Conservation (phyloP, 2,797 vertebrate species). For the Enteromius mattozi region DNA sequence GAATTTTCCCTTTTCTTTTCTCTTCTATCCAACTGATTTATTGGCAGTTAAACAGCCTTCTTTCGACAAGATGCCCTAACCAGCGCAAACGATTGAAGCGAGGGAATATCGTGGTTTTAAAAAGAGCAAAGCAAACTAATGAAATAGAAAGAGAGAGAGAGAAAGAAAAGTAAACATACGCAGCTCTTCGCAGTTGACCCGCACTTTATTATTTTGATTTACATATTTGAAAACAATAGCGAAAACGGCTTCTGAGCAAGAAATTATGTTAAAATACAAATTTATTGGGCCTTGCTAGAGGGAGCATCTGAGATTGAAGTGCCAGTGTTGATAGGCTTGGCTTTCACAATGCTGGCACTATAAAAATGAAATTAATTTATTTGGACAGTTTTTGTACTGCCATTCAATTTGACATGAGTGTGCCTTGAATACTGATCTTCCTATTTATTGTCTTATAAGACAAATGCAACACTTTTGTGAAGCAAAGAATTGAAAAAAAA, state of each 20-base stretch:
- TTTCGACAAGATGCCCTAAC: constrained; percentile 58
- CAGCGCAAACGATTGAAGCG: constrained; percentile 58
- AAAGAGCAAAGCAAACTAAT: constrained; percentile 41
- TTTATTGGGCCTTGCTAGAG: constrained; percentile 82
- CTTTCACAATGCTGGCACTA: constrained; percentile 95
- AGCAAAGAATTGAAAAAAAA: constrained; percentile 68
- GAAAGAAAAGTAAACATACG: constrained; percentile 50
- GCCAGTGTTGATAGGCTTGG: constrained; percentile 89
- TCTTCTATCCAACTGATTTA: constrained; percentile 44
- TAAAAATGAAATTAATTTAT: constrained; percentile 90
- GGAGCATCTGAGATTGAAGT: constrained; percentile 91
- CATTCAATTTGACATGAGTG: constrained; percentile 96
- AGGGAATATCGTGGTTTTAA: constrained; percentile 54
- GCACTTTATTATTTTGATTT: constrained; percentile 90
- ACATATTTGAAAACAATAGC: constrained; percentile 66
- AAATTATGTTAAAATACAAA: constrained; percentile 83
- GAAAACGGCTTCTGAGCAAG: constrained; percentile 86
- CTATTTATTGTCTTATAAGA: constrained; percentile 94
- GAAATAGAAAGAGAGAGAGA: constrained; percentile 50
- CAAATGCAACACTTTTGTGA: constrained; percentile 89
- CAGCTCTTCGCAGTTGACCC: constrained; percentile 84
- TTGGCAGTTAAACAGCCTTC: constrained; percentile 56
- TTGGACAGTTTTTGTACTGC: constrained; percentile 94
- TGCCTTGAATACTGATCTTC: constrained; percentile 99
- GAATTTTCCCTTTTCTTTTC: constrained; percentile 57